phyloP scores from a whole-genome alignment of 2,797 vertebrate genomes.

The Prunella strophiata region DNA sequence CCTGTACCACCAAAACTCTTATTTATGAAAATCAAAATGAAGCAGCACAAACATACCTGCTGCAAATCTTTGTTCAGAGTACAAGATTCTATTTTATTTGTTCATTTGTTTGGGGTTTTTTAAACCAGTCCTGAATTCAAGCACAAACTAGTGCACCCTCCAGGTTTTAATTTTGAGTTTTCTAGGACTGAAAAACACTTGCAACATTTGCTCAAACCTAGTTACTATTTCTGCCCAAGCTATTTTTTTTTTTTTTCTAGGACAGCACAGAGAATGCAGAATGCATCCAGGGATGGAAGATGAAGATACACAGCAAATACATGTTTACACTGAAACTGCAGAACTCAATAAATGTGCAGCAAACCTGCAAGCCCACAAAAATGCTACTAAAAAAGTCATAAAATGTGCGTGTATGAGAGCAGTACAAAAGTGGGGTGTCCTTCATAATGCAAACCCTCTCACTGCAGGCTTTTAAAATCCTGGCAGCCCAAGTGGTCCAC shows the following conservation, averaged over 20 bases:
- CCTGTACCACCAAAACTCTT: background rate
- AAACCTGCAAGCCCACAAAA: background rate
- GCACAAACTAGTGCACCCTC: background rate
- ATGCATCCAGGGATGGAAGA: background rate
- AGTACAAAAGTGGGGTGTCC: background rate
- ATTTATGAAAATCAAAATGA: background rate
- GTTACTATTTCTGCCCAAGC: background rate
- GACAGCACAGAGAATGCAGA: background rate
- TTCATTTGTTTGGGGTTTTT: background rate
- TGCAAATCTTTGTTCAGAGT: background rate
- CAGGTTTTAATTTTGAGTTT: background rate
- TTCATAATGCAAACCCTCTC: background rate
- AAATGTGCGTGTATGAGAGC: background rate
- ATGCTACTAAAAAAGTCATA: background rate
- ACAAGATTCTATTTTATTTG: background rate
- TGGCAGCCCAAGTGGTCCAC: constrained; percentile 34
- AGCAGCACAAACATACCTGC: background rate
- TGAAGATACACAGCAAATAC: background rate
- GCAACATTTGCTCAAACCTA: background rate
- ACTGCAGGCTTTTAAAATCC: background rate
- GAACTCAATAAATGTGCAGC: background rate
- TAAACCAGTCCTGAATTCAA: background rate
- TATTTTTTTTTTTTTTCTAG: background rate
- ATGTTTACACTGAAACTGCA: background rate
- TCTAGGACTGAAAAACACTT: background rate